These are phyloP conservation scores for Lamproptera curius DNA, from an alignment of 2,888 invertebrate genomes.

Conservation along the genomic window DNA sequence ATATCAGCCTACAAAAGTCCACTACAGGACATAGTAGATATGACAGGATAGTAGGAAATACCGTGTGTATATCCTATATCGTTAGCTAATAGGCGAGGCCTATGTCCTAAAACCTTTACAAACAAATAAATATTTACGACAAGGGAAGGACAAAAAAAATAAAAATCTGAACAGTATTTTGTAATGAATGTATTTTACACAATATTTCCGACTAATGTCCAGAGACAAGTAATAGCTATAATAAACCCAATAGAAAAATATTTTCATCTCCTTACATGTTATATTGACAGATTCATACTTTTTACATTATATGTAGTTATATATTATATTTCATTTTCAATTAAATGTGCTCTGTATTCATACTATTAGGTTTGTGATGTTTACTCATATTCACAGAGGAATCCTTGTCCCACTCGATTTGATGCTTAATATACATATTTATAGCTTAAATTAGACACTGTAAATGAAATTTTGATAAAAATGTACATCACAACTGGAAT, in stretches of 20 bases:
- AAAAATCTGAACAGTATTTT: slow-evolving; percentile 29
- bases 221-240: slow-evolving; percentile 61
- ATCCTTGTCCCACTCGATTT: slow-evolving; percentile 11
- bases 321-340: slow-evolving; percentile 24
- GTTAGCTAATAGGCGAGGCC: too few species aligned
- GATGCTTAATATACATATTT: slow-evolving; percentile 34
- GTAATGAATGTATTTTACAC: slow-evolving; percentile 70
- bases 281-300: slow-evolving; percentile 65
- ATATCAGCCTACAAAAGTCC: too few species aligned
- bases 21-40: neutral
- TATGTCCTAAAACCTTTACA: too few species aligned
- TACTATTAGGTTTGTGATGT: slow-evolving; percentile 46
- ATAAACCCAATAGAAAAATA: slow-evolving; percentile 78
- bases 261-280: slow-evolving; percentile 65
- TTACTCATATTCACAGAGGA: slow-evolving; percentile 30
- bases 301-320: slow-evolving; percentile 50
- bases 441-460: slow-evolving; percentile 24
- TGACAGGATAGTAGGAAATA: neutral
- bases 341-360: slow-evolving; percentile 36
- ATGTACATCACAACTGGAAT: slow-evolving; percentile 49
- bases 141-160: slow-evolving; percentile 17
- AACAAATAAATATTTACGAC: neutral
- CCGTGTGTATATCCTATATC: too few species aligned
- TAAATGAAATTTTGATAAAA: slow-evolving; percentile 33
- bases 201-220: slow-evolving; percentile 69